Percentiles rank a stretch among this genome's conserved stretches.
These are phyloP conservation scores for Heliconius charithonia DNA, from an alignment of 2,888 invertebrate species.

Conservation along the genomic window DNA sequence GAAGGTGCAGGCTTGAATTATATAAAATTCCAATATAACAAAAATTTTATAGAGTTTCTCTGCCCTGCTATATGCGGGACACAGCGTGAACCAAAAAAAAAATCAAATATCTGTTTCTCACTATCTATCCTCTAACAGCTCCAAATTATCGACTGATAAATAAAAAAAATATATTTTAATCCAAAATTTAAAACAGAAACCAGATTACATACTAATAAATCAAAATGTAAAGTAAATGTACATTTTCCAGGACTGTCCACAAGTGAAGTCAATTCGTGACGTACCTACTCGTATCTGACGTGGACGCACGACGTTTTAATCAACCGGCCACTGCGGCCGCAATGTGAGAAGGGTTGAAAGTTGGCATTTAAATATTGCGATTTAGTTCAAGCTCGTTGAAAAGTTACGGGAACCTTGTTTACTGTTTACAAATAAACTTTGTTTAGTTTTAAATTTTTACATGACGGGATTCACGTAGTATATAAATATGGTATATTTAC, in stretches of 20 bases:
- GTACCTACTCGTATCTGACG: slow-evolving; percentile 12
- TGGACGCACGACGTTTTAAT: slow-evolving; percentile 29
- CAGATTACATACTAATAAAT: not conserved
- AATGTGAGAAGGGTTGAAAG: slow-evolving; percentile 29
- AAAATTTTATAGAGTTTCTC: too few species aligned
- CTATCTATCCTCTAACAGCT: too few species aligned
- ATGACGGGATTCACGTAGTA: too few species aligned
- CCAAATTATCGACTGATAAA: too few species aligned
- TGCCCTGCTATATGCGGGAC: too few species aligned
- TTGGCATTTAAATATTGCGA: slow-evolving; percentile 24
- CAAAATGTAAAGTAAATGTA: not conserved
- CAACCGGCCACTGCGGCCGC: slow-evolving; percentile 25
- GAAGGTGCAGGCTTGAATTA: too few species aligned
- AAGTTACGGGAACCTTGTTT: slow-evolving; percentile 6
- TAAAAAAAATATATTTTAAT: too few species aligned
- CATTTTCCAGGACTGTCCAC: not conserved
- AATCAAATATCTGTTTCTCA: too few species aligned
- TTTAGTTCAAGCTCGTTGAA: not conserved
- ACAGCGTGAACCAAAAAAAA: too few species aligned
- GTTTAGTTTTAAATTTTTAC: not conserved
- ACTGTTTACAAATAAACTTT: not conserved
- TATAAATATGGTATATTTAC: not conserved
- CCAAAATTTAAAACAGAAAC: too few species aligned
- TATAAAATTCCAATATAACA: too few species aligned
- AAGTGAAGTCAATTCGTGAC: slow-evolving; percentile 7